Base-by-base conservation (phyloP, 2,797 vertebrate genomes). In the Bucorvus abyssinicus region DNA sequence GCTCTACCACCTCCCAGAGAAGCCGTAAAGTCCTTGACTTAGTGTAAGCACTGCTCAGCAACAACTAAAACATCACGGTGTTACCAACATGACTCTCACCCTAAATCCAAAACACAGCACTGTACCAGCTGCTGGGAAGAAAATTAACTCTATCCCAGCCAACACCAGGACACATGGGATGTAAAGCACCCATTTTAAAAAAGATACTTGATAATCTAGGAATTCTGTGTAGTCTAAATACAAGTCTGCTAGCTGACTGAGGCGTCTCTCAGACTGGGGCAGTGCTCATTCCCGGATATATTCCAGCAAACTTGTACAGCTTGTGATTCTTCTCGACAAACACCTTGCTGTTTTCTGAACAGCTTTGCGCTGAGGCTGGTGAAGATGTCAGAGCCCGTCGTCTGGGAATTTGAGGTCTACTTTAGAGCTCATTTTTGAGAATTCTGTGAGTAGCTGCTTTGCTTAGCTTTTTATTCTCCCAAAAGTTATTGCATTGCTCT, bases 121-220 rank as follows among this genome's bases (percentile, higher is more conserved):
- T 47, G 5, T 36, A 75, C 20, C n/a, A 36, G n/a, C 20, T 59
- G 44, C 19, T 23, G 30, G 55, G 42, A 59, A 59, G 55, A 75
- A 47, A 47, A 47, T 59, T 36, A 74, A 36, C 55, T 57, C 44
- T 65, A 18, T 47, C 32, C 23, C 15, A 40, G 15, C 15, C 6
- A 13, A 53, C 52, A 40, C 29, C 19, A 47, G n/a, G 55, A 59
- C n/a, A 59, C 6, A 16, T 7, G 38, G 44, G 32, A 84, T 40
- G 24, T 73, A 91, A 92, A 80, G 14, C 26, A 84, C 8, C 60
- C 10, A 30, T 75, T 63, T 94, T 91, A 91, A 88, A 64, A 87
- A 97, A 88, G 40, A 49, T 57, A 85, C 71, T 92, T 85, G 63
- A 36, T 50, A 78, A 57, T 44, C 61, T 60, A 91, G 40, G 60